Conservation (phyloP, 2,113 vertebrate genomes). For the Sula dactylatra region DNA sequence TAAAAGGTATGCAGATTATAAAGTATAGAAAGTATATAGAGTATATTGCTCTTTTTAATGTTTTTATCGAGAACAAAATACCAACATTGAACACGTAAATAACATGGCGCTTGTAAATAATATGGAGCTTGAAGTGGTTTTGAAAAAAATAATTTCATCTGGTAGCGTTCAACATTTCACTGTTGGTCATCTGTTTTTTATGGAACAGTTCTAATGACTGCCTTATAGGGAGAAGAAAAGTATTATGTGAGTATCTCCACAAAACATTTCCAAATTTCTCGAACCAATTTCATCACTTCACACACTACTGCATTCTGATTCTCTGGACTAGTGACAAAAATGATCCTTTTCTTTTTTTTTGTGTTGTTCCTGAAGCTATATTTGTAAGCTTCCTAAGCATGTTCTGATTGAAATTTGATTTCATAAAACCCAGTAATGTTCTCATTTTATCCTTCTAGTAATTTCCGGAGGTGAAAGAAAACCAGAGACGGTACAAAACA, state of each 20-base stretch:
- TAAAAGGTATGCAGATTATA: neutral
- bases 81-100: neutral
- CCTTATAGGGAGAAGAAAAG: neutral
- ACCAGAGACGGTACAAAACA: neutral
- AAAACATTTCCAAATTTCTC: neutral
- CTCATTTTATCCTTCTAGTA: neutral
- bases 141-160: neutral
- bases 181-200: neutral
- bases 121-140: neutral
- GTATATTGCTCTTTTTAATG: neutral
- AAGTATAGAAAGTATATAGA: neutral
- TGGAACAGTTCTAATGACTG: neutral
- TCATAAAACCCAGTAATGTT: neutral
- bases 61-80: neutral
- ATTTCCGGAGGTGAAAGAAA: neutral
- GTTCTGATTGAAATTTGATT: neutral
- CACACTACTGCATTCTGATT: neutral
- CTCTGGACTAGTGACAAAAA: neutral
- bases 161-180: neutral
- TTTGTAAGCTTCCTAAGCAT: neutral
- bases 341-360: neutral
- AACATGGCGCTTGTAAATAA: neutral
- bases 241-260: neutral
- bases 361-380: neutral
- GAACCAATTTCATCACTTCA: neutral